Percentiles rank a stretch among this genome's conserved stretches.
These are phyloP conservation scores for Cynopterus sphinx DNA, from an alignment of 2,797 vertebrate species.

Conservation along the genomic window DNA sequence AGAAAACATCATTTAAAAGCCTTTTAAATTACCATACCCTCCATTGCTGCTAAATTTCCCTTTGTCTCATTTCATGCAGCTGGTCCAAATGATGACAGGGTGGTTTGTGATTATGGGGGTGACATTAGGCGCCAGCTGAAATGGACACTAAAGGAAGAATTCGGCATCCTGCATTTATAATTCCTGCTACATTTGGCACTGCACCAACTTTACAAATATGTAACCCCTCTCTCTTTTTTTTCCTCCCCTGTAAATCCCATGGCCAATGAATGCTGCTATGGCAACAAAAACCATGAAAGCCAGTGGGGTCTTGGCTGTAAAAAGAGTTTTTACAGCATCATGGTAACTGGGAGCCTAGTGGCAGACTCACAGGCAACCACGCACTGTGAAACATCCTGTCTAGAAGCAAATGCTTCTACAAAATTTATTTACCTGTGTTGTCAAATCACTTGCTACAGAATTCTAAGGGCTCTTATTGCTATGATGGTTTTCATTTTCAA, in stretches of 20 bases:
- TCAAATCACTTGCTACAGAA: constrained; percentile 57
- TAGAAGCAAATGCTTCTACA: constrained; percentile 36
- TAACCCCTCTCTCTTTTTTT: neutral
- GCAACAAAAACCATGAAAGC: constrained; percentile 76
- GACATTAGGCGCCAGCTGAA: constrained; percentile 86
- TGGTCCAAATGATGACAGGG: constrained; percentile 84
- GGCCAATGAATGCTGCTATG: constrained; percentile 81
- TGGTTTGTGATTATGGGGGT: constrained; percentile 85
- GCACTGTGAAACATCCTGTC: constrained; percentile 62
- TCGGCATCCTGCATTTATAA: constrained; percentile 83
- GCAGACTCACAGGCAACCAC: constrained; percentile 59
- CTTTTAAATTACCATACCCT: constrained; percentile 85
- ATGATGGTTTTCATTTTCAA: constrained; percentile 77
- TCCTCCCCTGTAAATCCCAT: constrained; percentile 72
- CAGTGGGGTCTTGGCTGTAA: constrained; percentile 65
- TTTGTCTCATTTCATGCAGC: constrained; percentile 86
- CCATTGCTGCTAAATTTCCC: constrained; percentile 84
- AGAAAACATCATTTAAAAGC: constrained; percentile 88
- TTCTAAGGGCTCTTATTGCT: constrained; percentile 77
- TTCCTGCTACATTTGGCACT: constrained; percentile 84
- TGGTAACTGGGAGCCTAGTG: constrained; percentile 66
- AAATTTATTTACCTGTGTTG: constrained; percentile 57
- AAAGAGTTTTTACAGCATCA: constrained; percentile 76
- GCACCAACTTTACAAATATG: constrained; percentile 83
- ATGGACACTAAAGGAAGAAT: constrained; percentile 87